Evolutionary conservation across 2,888 invertebrate species (phyloP), one percentile per base, ranked within the genome.

Genomic region (Hoplodrina blanda): DNA sequence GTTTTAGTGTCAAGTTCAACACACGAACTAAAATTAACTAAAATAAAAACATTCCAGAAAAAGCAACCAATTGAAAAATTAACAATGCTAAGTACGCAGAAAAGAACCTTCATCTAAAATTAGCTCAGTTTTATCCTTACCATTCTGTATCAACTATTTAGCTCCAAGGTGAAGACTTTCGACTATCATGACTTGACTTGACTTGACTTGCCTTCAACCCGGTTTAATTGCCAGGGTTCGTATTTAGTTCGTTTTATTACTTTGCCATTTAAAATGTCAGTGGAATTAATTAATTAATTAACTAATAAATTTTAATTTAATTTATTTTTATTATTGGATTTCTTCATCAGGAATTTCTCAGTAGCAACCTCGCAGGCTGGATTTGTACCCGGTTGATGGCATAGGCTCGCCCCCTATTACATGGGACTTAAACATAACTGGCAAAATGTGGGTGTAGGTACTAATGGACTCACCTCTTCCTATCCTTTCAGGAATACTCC

Each of bases 161-260:
- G 37, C 8, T 62, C 44, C 78, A 80, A 80, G 80, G 80, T n/a
- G 0, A 66, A 15, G 0, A 63, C 80, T 81, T 78, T 70, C 74
- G 20, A 78, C 74, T 74, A 65, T 74, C 74, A 44, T 30, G 59
- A 44, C 46, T 70, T 25, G 25, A 25, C 46, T 70, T 25, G 25
- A 25, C 25, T 25, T 68, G 62, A 52, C 56, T 63, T 30, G 17
- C 79, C 81, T 69, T 81, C 81, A 80, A 78, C 81, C 49, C 17
- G 5, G 13, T 11, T 53, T 60, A 57, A 61, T 30, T 68, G 59
- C 13, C 64, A 68, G 68, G 78, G 71, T 25, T 63, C 30, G 49
- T 20, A 33, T 55, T 59, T 13, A 30, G n/a, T 49, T 52, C 17
- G n/a, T 53, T 61, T 61, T 49, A 13, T 20, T 68, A 46, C 8